phyloP scores from a whole-genome alignment of 2,797 vertebrate species.

The Parambassis ranga region DNA sequence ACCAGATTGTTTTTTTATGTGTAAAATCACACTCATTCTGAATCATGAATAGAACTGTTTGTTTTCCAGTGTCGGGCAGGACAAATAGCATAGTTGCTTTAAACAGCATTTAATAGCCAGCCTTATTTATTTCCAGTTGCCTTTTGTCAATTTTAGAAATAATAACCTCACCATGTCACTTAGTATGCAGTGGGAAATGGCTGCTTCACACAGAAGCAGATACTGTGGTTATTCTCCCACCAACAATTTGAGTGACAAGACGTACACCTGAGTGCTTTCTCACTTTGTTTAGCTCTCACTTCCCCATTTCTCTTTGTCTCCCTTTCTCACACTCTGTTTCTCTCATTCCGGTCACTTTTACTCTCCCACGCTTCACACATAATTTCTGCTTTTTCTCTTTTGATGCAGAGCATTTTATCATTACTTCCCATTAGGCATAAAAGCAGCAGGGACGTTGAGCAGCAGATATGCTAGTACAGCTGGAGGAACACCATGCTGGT shows the following conservation, averaged over 20 bases:
- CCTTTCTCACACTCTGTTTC: conserved; percentile 49
- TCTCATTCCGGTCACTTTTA: conserved; percentile 50
- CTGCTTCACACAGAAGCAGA: conserved; percentile 40
- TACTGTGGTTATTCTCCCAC: conserved; percentile 43
- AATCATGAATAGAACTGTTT: conserved; percentile 16
- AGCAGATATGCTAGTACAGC: conserved; percentile 20
- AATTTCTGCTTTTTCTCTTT: conserved; percentile 53
- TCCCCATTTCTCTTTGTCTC: conserved; percentile 33
- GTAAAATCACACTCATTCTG: conserved; percentile 20
- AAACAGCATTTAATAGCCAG: conserved; percentile 41
- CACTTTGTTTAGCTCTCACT: conserved; percentile 57
- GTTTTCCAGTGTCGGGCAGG: background rate
- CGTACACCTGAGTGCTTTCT: conserved; percentile 59
- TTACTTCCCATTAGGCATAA: conserved; percentile 64
- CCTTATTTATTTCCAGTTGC: conserved; percentile 34
- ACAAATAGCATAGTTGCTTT: conserved; percentile 13
- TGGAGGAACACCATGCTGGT: conserved; percentile 19
- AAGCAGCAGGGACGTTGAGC: conserved; percentile 32
- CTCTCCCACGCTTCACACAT: conserved; percentile 62
- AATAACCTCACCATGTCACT: conserved; percentile 45
- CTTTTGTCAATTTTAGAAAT: conserved; percentile 52
- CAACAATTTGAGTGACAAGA: conserved; percentile 63
- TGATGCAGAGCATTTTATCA: conserved; percentile 61
- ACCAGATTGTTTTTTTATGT: conserved; percentile 19
- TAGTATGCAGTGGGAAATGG: conserved; percentile 55